Conservation (phyloP, 2,113 vertebrate species). For the Prunella fulvescens region DNA sequence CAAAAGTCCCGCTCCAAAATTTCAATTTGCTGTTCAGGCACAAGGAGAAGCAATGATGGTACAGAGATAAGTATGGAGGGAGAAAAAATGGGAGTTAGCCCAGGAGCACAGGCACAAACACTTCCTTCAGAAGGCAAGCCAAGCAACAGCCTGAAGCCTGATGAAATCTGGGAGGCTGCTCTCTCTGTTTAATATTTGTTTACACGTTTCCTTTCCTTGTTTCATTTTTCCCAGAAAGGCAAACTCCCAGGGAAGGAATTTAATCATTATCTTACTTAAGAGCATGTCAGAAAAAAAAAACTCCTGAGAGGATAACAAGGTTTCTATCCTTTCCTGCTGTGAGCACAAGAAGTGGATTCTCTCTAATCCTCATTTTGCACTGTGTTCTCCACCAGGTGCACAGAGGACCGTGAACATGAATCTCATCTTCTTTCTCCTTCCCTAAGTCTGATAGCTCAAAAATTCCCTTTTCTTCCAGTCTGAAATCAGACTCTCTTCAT, state of each 20-base stretch:
- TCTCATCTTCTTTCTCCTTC: neutral
- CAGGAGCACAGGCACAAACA: neutral
- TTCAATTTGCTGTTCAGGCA: neutral
- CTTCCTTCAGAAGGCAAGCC: neutral
- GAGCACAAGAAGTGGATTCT: neutral
- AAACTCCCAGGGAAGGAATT: slow-evolving; percentile 11
- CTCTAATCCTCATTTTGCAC: neutral
- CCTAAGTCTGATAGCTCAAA: neutral
- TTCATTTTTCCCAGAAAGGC: neutral
- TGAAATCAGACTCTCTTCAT: neutral
- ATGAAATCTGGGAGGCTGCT: neutral
- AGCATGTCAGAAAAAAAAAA: neutral
- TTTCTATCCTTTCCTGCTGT: neutral
- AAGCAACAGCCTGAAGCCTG: neutral
- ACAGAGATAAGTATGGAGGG: neutral
- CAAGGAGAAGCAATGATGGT: neutral
- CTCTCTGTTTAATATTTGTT: slow-evolving; percentile 12
- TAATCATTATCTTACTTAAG: slow-evolving; percentile 19
- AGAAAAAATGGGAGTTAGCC: neutral
- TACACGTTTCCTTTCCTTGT: slow-evolving; percentile 17
- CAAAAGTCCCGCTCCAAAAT: neutral
- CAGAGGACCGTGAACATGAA: rapidly evolving
- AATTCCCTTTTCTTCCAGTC: neutral
- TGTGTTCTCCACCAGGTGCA: neutral
- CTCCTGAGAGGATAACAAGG: neutral